Evolutionary conservation across 2,888 invertebrate genomes (phyloP).

Genomic region (Eupithecia tripunctaria): DNA sequence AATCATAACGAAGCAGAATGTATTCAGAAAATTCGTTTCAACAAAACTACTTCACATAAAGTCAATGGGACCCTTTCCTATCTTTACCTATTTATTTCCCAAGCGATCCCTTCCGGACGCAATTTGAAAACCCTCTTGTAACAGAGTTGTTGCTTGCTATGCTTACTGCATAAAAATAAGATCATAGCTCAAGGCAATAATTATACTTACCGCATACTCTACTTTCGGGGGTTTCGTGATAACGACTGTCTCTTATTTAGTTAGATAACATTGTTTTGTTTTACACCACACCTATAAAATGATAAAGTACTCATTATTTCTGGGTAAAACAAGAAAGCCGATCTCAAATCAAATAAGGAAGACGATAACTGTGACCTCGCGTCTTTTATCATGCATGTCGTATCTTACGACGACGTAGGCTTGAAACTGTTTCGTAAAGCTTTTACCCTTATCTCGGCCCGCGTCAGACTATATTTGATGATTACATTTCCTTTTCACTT

Average conservation of each 20-base stretch:
- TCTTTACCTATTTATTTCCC: conserved; percentile 25
- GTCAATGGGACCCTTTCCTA: conserved; percentile 23
- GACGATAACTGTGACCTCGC: conserved; percentile 56
- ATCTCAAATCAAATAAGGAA: conserved; percentile 59
- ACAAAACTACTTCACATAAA: conserved; percentile 17
- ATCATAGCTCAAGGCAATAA: conserved; percentile 2
- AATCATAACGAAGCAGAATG: conserved; percentile 11
- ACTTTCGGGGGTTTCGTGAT: conserved; percentile 14
- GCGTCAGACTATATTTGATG: conserved; percentile 46
- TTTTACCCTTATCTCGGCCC: conserved; percentile 50
- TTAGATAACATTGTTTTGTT: conserved; percentile 6
- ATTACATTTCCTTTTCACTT: conserved; percentile 37
- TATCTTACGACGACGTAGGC: conserved; percentile 47
- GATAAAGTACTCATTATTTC: conserved; percentile 42
- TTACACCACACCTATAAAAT: conserved; percentile 11
- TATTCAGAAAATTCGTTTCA: conserved; percentile 8
- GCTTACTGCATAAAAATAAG: conserved; percentile 25
- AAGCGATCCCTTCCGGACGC: conserved; percentile 29
- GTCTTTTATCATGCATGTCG: conserved; percentile 53
- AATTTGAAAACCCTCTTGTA: conserved; percentile 23
- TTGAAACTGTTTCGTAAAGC: conserved; percentile 54
- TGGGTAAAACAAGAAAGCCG: conserved; percentile 50
- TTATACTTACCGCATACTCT: neutral
- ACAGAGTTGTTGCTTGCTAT: conserved; percentile 21
- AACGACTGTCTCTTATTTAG: conserved; percentile 8